These are phyloP conservation scores for Gymnodraco acuticeps DNA, from an alignment of 2,797 vertebrate genomes.

Conservation along the genomic window DNA sequence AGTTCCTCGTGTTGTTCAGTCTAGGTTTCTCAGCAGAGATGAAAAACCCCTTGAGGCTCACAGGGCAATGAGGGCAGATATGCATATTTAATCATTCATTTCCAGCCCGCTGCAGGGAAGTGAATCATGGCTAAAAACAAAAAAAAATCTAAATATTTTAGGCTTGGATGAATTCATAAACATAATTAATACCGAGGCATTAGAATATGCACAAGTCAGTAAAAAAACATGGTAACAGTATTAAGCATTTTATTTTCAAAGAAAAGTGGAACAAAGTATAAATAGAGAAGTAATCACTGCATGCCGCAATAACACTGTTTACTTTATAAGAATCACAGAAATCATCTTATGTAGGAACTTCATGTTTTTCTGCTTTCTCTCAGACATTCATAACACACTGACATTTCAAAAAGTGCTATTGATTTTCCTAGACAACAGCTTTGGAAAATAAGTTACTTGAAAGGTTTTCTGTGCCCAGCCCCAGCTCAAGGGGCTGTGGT, in stretches of 20 bases:
- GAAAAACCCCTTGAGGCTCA: constrained; percentile 8
- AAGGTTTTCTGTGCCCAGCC: background rate
- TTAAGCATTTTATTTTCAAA: background rate
- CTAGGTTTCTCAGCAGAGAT: constrained; percentile 20
- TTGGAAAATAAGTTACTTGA: background rate
- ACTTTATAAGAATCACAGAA: background rate
- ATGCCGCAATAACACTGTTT: background rate
- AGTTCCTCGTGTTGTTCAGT: constrained; percentile 21
- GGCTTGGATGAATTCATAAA: background rate
- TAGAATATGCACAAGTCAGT: background rate
- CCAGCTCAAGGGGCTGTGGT: background rate
- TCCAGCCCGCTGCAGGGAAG: background rate
- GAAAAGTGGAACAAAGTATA: background rate
- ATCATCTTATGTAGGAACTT: background rate
- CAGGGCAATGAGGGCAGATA: background rate
- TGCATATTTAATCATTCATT: constrained; percentile 22
- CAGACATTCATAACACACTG: background rate
- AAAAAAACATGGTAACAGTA: background rate
- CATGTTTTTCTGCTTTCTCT: background rate
- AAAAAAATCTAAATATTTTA: background rate
- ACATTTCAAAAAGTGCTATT: constrained; percentile 2
- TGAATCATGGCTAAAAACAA: background rate
- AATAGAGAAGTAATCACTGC: background rate
- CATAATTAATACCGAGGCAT: background rate
- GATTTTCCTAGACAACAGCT: constrained; percentile 1